These are phyloP conservation scores for Chinchilla lanigera DNA, from an alignment of 2,113 vertebrate species.

Conservation along the genomic window DNA sequence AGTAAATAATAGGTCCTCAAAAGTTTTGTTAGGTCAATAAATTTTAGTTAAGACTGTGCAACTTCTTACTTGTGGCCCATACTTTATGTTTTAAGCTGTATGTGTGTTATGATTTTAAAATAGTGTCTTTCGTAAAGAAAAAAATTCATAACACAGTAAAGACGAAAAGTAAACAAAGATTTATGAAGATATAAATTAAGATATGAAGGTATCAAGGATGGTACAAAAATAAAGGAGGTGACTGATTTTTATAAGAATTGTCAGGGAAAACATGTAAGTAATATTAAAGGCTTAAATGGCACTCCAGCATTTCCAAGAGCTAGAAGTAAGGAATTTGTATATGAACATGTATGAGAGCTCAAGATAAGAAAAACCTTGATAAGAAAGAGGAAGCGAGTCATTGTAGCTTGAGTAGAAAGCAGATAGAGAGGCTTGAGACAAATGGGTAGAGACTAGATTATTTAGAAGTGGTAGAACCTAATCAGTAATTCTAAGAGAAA, in stretches of 20 bases:
- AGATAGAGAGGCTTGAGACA: not conserved
- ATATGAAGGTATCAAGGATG: not conserved
- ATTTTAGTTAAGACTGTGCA: not conserved
- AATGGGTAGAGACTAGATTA: not conserved
- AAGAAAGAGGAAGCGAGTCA: not conserved
- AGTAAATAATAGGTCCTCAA: not conserved
- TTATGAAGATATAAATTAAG: not conserved
- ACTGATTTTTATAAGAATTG: not conserved
- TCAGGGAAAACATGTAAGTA: not conserved
- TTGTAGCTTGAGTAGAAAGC: not conserved
- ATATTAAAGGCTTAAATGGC: not conserved
- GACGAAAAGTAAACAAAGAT: not conserved
- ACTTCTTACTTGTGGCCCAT: not conserved
- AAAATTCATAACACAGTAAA: not conserved
- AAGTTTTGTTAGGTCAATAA: constrained; percentile 30
- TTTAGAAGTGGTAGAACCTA: not conserved
- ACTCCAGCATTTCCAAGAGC: not conserved
- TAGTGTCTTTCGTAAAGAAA: not conserved
- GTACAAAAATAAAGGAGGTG: not conserved
- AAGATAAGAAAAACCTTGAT: not conserved
- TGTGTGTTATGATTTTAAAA: not conserved
- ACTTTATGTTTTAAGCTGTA: not conserved
- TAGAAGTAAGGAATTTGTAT: not conserved
- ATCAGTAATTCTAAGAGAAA: not conserved
- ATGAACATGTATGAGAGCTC: not conserved